These are phyloP conservation scores for Noctua janthina DNA, from an alignment of 2,888 invertebrate genomes.

Conservation along the genomic window DNA sequence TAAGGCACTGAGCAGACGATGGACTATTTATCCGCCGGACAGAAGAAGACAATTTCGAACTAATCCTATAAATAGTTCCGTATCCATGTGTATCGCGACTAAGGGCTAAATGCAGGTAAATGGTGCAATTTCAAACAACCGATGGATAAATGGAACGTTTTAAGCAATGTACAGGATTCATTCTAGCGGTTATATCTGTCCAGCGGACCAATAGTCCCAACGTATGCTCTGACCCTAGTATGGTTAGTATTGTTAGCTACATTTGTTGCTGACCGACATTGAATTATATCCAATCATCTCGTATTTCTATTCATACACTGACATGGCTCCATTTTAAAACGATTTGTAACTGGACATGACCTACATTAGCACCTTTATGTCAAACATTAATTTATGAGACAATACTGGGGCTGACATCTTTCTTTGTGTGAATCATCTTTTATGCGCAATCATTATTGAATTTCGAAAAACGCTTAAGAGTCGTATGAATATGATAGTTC, in stretches of 20 bases:
- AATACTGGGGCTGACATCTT: neutral
- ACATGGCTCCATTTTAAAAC: slow-evolving; percentile 55
- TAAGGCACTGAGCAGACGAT: slow-evolving; percentile 7
- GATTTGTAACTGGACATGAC: slow-evolving; percentile 28
- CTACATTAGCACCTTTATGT: neutral
- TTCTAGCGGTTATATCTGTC: neutral
- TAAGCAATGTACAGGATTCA: neutral
- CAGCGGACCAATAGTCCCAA: neutral
- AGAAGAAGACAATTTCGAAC: neutral
- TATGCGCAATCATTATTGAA: neutral
- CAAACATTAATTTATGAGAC: neutral
- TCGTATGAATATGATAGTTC: neutral
- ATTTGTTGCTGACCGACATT: slow-evolving; percentile 45
- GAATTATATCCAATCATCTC: slow-evolving; percentile 60
- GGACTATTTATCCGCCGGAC: neutral
- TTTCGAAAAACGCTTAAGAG: neutral
- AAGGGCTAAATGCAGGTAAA: too few relatives aligned
- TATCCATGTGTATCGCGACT: too few relatives aligned
- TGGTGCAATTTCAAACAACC: neutral
- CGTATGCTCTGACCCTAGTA: neutral
- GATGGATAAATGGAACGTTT: neutral
- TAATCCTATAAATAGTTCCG: too few relatives aligned
- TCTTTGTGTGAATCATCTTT: neutral
- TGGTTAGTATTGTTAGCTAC: slow-evolving; percentile 25
- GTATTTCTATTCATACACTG: slow-evolving; percentile 64